Percentiles rank a stretch among this genome's conserved stretches.
Evolutionary conservation across 2,888 invertebrate genomes (phyloP).

Genomic region (Himalopsyche kuldschensis): DNA sequence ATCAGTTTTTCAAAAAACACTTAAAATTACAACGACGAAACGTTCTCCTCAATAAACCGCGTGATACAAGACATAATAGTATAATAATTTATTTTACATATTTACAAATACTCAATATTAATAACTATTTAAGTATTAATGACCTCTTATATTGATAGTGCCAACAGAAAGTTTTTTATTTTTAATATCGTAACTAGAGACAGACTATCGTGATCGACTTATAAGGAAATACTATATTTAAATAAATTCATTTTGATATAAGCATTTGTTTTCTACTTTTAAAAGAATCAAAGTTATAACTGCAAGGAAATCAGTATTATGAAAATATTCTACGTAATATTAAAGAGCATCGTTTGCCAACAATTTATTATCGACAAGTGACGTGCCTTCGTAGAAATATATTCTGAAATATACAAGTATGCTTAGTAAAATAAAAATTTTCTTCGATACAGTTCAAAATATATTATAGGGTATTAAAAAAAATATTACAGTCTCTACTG

Average conservation of each 20-base stretch:
- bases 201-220: not conserved
- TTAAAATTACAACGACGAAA: not conserved
- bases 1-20: not conserved
- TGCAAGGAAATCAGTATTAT: not conserved
- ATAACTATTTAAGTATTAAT: not conserved
- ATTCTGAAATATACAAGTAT: not conserved
- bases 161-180: not conserved
- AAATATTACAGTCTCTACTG: not conserved
- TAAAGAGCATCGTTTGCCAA: not conserved
- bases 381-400: not conserved
- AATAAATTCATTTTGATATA: not conserved
- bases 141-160: not conserved
- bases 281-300: not conserved
- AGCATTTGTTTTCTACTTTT: not conserved
- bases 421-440: not conserved
- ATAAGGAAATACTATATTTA: not conserved
- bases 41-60: not conserved
- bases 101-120: not conserved
- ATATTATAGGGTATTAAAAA: not conserved
- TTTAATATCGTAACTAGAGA: not conserved
- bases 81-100: not conserved
- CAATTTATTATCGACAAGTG: not conserved
- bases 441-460: not conserved
- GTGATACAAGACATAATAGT: not conserved
- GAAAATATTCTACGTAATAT: not conserved